phyloP scores from a whole-genome alignment of 2,888 invertebrate species.

The Latrodectus elegans region DNA sequence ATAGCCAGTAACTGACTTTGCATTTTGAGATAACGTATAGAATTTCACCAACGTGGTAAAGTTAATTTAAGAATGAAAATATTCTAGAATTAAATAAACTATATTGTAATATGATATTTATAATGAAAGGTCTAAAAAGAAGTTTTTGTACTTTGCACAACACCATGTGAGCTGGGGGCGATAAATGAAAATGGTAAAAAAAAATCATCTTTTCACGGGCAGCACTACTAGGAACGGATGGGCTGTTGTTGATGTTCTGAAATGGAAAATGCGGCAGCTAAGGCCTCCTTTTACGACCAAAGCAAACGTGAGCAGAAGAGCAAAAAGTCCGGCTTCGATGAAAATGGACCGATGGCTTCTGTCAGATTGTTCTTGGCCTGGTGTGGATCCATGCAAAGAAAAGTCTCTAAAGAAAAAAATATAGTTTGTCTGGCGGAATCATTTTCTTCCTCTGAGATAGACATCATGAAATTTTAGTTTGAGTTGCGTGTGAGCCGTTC shows the following conservation, averaged over 20 bases:
- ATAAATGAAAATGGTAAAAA: conserved; percentile 23
- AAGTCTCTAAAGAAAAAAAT: conserved; percentile 39
- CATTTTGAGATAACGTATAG: too few relatives aligned
- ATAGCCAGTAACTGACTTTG: too few relatives aligned
- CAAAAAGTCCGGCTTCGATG: conserved; percentile 54
- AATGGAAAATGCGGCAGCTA: conserved; percentile 57
- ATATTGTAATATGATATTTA: not conserved
- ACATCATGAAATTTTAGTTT: conserved; percentile 35
- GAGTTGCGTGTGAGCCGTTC: too few relatives aligned
- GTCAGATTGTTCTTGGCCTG: conserved; percentile 42
- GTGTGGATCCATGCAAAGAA: conserved; percentile 33
- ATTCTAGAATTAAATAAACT: too few relatives aligned
- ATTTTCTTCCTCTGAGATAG: conserved; percentile 32
- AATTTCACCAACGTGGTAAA: too few relatives aligned
- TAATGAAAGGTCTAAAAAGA: not conserved
- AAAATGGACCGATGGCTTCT: conserved; percentile 55
- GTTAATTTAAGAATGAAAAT: too few relatives aligned
- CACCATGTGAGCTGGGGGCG: not conserved
- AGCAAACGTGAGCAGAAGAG: conserved; percentile 56
- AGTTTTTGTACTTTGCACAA: not conserved
- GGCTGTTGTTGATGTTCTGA: conserved; percentile 56
- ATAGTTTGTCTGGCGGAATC: conserved; percentile 15
- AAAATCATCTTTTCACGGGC: conserved; percentile 47
- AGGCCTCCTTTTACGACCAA: conserved; percentile 56
- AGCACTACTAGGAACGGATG: conserved; percentile 45